Percentiles rank a stretch among this genome's conserved stretches.
Conservation (phyloP, 2,113 vertebrate species). For the Gymnocephalus cernua region DNA sequence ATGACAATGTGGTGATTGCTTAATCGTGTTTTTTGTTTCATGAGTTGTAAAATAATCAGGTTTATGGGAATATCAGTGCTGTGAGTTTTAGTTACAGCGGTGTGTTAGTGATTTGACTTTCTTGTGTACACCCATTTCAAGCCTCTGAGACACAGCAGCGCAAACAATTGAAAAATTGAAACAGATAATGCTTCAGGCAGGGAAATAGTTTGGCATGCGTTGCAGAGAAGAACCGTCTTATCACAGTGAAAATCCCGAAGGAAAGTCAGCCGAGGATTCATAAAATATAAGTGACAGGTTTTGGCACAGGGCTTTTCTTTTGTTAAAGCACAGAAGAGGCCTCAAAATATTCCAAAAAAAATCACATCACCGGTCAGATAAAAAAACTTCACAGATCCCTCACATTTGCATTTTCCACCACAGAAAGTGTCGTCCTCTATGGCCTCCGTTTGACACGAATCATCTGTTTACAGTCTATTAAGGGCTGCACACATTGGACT, state of each 20-base stretch:
- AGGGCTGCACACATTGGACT: conserved; percentile 21
- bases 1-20: neutral
- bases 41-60: conserved; percentile 19
- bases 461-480: conserved; percentile 39
- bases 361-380: conserved; percentile 11
- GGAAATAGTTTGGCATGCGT: conserved; percentile 27
- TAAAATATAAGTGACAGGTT: conserved; percentile 60
- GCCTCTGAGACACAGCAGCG: conserved; percentile 16
- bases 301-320: conserved; percentile 54
- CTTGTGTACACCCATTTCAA: conserved; percentile 6
- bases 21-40: conserved; percentile 5
- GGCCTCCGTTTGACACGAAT: conserved; percentile 39
- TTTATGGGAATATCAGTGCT: neutral
- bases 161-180: conserved; percentile 43
- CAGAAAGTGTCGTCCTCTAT: conserved; percentile 26
- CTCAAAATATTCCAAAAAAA: conserved; percentile 34
- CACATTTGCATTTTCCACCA: conserved; percentile 33
- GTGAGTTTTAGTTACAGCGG: conserved; percentile 1
- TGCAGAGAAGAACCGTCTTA: conserved; percentile 47
- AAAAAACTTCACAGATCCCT: conserved; percentile 24
- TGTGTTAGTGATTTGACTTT: conserved; percentile 30
- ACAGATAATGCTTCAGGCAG: conserved; percentile 37
- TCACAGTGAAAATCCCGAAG: conserved; percentile 40
- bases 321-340: conserved; percentile 47
- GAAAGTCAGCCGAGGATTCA: conserved; percentile 57